Conservation (phyloP, 1,140 invertebrate species). For the Acromyrmex echinatior region DNA sequence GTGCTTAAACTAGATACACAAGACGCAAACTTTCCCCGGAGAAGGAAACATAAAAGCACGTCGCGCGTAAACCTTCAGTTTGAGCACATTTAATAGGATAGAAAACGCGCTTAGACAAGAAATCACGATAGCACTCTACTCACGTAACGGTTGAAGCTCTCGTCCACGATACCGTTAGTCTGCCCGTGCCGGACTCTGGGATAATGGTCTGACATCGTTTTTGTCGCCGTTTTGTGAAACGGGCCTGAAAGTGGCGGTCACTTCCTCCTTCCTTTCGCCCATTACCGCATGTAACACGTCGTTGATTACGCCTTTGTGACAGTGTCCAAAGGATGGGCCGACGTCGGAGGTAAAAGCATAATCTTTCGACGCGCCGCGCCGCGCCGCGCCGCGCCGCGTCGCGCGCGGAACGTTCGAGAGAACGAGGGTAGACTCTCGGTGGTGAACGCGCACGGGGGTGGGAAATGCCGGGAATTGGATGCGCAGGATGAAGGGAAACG, state of each 20-base stretch:
- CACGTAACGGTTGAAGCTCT: constrained; percentile 79
- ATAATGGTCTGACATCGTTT: constrained; percentile 74
- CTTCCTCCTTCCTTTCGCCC: constrained; percentile 52
- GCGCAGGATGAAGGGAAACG: constrained; percentile 12
- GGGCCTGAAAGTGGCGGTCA: constrained; percentile 67
- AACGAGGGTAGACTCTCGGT: background rate
- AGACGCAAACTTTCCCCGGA: background rate
- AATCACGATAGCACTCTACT: constrained; percentile 74
- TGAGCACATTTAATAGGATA: constrained; percentile 35
- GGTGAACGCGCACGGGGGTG: background rate
- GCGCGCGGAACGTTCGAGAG: background rate
- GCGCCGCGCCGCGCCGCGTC: background rate
- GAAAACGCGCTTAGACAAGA: constrained; percentile 56
- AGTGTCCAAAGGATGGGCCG: background rate
- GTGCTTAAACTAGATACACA: background rate
- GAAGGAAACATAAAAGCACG: constrained; percentile 38
- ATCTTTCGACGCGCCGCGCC: constrained; percentile 41
- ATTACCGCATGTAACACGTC: constrained; percentile 36
- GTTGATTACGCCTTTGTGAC: constrained; percentile 68
- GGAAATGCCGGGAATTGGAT: constrained; percentile 45
- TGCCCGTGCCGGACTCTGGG: constrained; percentile 55
- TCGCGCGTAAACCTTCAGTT: constrained; percentile 5
- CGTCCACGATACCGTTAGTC: constrained; percentile 72
- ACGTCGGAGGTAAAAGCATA: constrained; percentile 9
- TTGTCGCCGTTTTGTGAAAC: constrained; percentile 67